A percentile compares a stretch with the other conserved stretches of the same genome.
These are phyloP conservation scores for Apodemus speciosus DNA, from an alignment of 2,113 vertebrate genomes.

Conservation along the genomic window DNA sequence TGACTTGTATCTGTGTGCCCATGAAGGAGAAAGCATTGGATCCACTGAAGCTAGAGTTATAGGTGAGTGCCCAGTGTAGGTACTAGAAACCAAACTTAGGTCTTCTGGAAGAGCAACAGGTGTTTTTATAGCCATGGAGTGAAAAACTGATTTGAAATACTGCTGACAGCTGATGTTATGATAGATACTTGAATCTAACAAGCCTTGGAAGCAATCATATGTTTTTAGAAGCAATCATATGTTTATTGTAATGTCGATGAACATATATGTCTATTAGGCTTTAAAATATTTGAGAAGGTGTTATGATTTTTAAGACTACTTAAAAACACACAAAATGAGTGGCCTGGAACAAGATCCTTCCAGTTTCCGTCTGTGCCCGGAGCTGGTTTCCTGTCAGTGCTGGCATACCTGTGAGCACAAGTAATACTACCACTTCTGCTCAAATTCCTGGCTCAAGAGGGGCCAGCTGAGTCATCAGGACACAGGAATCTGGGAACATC, in stretches of 20 bases:
- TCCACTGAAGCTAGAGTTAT: background rate
- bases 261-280: background rate
- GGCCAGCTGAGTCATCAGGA: too few relatives aligned
- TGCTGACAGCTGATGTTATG: conserved; percentile 23
- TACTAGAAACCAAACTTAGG: background rate
- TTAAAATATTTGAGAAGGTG: conserved; percentile 31
- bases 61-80: background rate
- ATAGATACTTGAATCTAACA: conserved; percentile 16
- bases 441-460: too few relatives aligned
- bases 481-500: too few relatives aligned
- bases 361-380: too few relatives aligned
- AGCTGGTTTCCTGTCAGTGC: too few relatives aligned
- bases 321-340: background rate
- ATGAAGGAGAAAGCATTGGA: background rate
- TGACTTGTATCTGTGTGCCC: background rate
- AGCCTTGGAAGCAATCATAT: background rate
- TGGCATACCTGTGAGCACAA: too few relatives aligned
- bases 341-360: too few relatives aligned
- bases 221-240: background rate
- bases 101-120: background rate
- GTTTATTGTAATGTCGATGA: conserved; percentile 28
- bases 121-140: background rate
- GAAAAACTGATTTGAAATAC: conserved; percentile 26
- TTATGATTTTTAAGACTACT: conserved; percentile 50
- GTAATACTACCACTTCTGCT: too few relatives aligned